Conservation (phyloP, 2,888 invertebrate genomes). For the Parascotia fuliginaria region DNA sequence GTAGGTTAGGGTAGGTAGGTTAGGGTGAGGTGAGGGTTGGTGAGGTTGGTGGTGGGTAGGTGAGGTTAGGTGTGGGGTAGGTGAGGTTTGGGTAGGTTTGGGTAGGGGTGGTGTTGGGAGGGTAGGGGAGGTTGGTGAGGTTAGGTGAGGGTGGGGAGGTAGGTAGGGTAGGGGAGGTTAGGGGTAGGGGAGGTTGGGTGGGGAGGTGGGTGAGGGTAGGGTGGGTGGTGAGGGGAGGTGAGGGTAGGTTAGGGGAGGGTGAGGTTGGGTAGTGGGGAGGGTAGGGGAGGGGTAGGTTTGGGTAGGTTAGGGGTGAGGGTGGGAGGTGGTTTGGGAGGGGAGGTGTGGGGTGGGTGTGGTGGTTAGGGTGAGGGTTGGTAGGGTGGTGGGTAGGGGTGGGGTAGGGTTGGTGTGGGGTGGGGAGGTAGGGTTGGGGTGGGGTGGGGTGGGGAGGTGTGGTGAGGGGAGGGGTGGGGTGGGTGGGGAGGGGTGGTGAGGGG, state of each 20-base stretch:
- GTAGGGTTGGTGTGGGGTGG: constrained; percentile 23
- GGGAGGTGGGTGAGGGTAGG: constrained; percentile 8
- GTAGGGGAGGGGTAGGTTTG: constrained; percentile 25
- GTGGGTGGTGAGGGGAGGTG: constrained; percentile 3
- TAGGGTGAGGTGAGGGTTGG: constrained; percentile 27
- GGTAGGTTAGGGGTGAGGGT: constrained; percentile 29
- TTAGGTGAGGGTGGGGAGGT: constrained; percentile 11
- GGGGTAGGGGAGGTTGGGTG: constrained; percentile 12
- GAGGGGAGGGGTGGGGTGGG: too few species aligned
- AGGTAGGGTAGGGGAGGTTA: constrained; percentile 10
- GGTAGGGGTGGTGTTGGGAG: too few species aligned
- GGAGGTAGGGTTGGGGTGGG: constrained; percentile 22
- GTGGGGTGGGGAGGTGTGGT: constrained; percentile 10
- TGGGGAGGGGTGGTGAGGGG: neutral
- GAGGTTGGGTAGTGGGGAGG: constrained; percentile 22
- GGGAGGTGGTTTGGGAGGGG: constrained; percentile 17
- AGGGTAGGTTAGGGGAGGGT: constrained; percentile 17
- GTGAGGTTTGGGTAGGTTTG: constrained; percentile 25
- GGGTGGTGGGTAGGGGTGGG: constrained; percentile 30
- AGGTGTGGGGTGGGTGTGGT: constrained; percentile 30
- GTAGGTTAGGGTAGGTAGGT: constrained; percentile 8
- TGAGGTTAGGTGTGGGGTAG: constrained; percentile 28
- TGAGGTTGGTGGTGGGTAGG: constrained; percentile 25
- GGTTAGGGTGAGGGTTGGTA: constrained; percentile 22
- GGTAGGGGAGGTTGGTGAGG: constrained; percentile 7